Base-by-base conservation (phyloP, 37 sponge, comb jelly and placozoan genomes). In the Ianthella basta region DNA sequence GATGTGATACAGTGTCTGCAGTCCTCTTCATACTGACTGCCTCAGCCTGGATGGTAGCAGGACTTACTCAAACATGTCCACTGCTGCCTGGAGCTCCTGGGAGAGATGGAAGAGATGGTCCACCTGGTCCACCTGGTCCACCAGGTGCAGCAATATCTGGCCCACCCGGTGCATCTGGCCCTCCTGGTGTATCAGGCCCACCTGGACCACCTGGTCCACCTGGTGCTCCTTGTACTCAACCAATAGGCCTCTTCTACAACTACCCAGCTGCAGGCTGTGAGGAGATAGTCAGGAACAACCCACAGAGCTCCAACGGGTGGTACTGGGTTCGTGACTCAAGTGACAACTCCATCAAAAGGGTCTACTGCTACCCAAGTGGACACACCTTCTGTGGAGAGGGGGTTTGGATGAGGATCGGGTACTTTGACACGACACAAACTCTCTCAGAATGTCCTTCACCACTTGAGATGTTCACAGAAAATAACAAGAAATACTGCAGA, bases 161-260 rank as follows among this genome's bases (percentile, higher is more conserved):
- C n/a, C n/a, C n/a, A n/a, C n/a, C n/a, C n/a, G n/a, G n/a, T n/a
- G n/a, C n/a, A n/a, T n/a, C n/a, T n/a, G n/a, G n/a, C n/a, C n/a
- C n/a, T n/a, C n/a, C n/a, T n/a, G n/a, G n/a, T n/a, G n/a, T n/a
- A n/a, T n/a, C n/a, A n/a, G n/a, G n/a, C n/a, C n/a, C n/a, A n/a
- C n/a, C n/a, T n/a, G n/a, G n/a, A n/a, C 65, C 72, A 79, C 60
- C 89, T 35, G 92, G 92, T 30, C 65, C 79, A 19, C 87, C 82
- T 34, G 92, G 92, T n/a, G n/a, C n/a, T n/a, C n/a, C n/a, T n/a
- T n/a, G n/a, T n/a, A n/a, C n/a, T n/a, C n/a, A n/a, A n/a, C n/a
- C n/a, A n/a, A n/a, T n/a, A n/a, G n/a, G n/a, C n/a, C n/a, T n/a
- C n/a, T n/a, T n/a, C n/a, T n/a, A n/a, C n/a, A n/a, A n/a, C n/a